Evolutionary conservation across 2,797 vertebrate genomes (phyloP), one percentile per base, ranked within the genome.

Genomic region (Pantherophis alleghaniensis): DNA sequence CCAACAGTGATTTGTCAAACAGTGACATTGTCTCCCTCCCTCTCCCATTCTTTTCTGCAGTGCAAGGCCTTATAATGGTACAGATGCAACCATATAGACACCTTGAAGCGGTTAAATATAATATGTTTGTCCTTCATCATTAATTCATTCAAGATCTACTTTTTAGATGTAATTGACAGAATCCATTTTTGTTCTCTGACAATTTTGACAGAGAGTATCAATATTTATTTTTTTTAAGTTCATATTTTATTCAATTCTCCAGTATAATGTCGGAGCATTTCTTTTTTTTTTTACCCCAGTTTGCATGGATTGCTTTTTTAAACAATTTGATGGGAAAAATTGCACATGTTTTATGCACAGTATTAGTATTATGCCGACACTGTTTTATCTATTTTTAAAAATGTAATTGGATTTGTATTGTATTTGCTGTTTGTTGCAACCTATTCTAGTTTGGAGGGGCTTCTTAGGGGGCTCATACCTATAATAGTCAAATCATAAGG

Each of bases 211-310:
- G 61, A 90, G 37, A 32, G 87, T 91, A 91, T 93, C 89, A 93
- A 91, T 88, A 88, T 87, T 66, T 93, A 90, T 93, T 87, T 83
- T 74, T 79, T 83, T 93, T 74, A 93, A 51, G 6, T 87, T 93
- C 53, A 90, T 87, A 60, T 87, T 74, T 87, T 90, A 88, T 93
- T 88, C 83, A 74, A 32, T 88, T 90, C 20, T 28, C 28, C 83
- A 91, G 59, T 59, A 90, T n/a, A 32, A 69, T 88, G 61, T 24
- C 0, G 18, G 47, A 91, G 16, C 16, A 57, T 91, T 91, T 59
- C 22, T 13, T 20, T 2, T 10, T 1, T 16, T 42, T 42, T 42
- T 42, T 3, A 0, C 56, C 56, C 16, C 59, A n/a, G 10, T 91
- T 87, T 90, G 59, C 87, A 93, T 74, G 61, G 53, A 59, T 13